phyloP scores from a whole-genome alignment of 2,113 vertebrate species.

The Cyrtonyx montezumae region DNA sequence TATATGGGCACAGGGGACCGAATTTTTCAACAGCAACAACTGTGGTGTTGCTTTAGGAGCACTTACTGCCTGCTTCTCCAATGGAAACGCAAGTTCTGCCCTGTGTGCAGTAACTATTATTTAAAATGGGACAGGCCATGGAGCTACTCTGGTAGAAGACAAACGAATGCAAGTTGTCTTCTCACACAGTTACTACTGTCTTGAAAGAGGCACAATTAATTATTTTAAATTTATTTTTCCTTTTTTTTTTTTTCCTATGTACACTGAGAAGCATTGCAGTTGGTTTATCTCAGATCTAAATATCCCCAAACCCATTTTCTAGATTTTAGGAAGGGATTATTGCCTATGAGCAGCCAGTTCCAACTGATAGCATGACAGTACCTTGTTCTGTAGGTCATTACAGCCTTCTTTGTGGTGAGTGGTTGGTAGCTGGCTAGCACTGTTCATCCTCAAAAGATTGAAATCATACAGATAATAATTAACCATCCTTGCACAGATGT shows the following conservation, averaged over 20 bases:
- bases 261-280: neutral
- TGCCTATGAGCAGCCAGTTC: neutral
- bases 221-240: neutral
- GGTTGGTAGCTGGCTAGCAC: neutral
- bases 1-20: neutral
- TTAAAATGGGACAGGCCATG: neutral
- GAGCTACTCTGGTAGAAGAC: neutral
- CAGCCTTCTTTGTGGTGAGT: neutral
- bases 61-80: neutral
- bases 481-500: neutral
- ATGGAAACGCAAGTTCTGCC: neutral
- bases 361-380: neutral
- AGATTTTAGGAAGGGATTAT: neutral
- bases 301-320: neutral
- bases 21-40: neutral
- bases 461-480: neutral
- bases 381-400: neutral
- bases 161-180: neutral
- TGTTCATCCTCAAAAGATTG: neutral
- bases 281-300: neutral
- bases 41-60: neutral
- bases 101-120: fast-evolving
- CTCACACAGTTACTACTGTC: neutral
- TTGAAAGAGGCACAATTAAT: neutral
- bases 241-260: neutral